Percentiles rank a stretch among this genome's conserved stretches.
Conservation (phyloP, 2,113 vertebrate species). For the Propithecus coquereli region DNA sequence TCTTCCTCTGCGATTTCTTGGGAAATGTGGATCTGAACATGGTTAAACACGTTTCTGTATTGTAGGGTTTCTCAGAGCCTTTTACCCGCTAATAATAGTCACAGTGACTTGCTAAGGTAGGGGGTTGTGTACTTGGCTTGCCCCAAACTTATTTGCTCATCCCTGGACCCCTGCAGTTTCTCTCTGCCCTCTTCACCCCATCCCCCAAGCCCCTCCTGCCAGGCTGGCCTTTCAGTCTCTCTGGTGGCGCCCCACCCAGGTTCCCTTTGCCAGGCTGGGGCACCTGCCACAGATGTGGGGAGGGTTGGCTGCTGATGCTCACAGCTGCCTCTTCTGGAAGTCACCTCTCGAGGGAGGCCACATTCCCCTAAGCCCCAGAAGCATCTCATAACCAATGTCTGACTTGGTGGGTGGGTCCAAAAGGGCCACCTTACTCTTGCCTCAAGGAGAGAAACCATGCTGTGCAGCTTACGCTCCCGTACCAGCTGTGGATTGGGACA, state of each 20-base stretch:
- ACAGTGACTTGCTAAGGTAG: neutral
- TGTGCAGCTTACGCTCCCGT: accelerated
- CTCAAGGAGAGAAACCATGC: neutral
- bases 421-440: neutral
- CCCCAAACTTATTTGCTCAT: neutral
- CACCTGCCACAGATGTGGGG: neutral
- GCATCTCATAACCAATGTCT: neutral
- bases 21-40: neutral
- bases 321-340: neutral
- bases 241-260: neutral
- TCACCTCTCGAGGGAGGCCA: neutral
- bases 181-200: neutral
- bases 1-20: neutral
- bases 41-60: neutral
- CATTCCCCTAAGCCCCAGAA: neutral
- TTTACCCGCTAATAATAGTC: neutral
- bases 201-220: neutral
- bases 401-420: neutral
- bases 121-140: neutral
- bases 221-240: neutral
- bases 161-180: neutral
- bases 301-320: neutral
- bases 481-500: too few relatives aligned
- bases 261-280: neutral
- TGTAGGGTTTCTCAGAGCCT: neutral